Evolutionary conservation across 2,888 invertebrate species (phyloP).

Genomic region (Tineola bisselliella): DNA sequence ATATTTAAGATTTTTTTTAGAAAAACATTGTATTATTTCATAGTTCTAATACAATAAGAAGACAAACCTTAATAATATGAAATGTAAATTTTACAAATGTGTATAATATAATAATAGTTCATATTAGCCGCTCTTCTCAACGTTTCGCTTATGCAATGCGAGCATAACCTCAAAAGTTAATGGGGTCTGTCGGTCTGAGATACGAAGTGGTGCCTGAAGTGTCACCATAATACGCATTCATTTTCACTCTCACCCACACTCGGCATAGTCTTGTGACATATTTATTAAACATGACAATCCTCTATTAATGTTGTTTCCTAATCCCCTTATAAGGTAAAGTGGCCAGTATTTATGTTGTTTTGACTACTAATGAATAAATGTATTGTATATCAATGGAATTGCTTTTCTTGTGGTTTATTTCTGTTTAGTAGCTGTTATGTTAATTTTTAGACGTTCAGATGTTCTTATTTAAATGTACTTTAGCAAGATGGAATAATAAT

Average conservation of each 20-base stretch:
- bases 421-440: no score
- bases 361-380: not conserved
- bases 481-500: no score
- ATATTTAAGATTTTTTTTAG: no score
- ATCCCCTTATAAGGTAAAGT: not conserved
- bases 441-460: no score
- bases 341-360: not conserved
- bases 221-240: constrained; percentile 35
- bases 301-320: not conserved
- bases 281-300: constrained; percentile 1
- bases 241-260: constrained; percentile 20
- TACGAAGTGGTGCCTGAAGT: constrained; percentile 30
- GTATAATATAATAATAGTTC: no score
- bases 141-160: constrained; percentile 17
- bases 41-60: no score
- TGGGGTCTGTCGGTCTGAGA: constrained; percentile 46
- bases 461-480: no score
- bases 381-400: not conserved
- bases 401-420: no score
- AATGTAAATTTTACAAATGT: no score
- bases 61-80: no score
- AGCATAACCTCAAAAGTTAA: constrained; percentile 28
- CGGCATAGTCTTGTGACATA: not conserved
- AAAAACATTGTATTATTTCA: no score
- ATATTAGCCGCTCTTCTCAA: not conserved